These are phyloP conservation scores for Mesochorus sp. DNA, from an alignment of 2,888 invertebrate species.

Conservation along the genomic window DNA sequence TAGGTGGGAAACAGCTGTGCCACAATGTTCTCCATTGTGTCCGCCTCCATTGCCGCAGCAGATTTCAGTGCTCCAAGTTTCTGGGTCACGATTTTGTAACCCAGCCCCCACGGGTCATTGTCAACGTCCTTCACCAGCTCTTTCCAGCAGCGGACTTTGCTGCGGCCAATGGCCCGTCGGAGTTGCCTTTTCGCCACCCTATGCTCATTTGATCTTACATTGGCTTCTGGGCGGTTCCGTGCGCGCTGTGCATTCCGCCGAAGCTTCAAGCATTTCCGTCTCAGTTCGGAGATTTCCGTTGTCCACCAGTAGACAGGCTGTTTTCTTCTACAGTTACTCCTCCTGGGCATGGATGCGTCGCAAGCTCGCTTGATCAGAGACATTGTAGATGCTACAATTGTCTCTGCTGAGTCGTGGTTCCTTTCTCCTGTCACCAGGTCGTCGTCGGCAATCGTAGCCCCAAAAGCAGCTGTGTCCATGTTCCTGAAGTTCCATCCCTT, in stretches of 20 bases:
- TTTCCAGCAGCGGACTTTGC: conserved; percentile 61
- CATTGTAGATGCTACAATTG: too few species aligned
- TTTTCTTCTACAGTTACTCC: too few species aligned
- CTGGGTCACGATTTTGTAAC: conserved; percentile 62
- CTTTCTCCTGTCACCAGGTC: too few species aligned
- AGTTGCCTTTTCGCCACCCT: background rate
- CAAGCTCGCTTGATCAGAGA: background rate
- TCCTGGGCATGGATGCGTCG: background rate
- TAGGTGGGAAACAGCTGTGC: too few species aligned
- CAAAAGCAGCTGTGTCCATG: too few species aligned
- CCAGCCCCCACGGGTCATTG: conserved; percentile 62
- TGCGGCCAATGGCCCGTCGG: background rate
- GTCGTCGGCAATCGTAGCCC: too few species aligned
- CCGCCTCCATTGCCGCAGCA: background rate
- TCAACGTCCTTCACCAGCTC: conserved; percentile 62
- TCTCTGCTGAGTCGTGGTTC: background rate
- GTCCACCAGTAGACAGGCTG: background rate
- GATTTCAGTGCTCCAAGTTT: background rate
- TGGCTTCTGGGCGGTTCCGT: background rate
- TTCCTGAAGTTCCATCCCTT: background rate
- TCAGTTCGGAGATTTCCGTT: background rate
- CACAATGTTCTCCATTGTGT: too few species aligned
- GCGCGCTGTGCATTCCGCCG: background rate
- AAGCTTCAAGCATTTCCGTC: background rate
- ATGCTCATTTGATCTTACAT: too few species aligned